Evolutionary conservation across 1,140 invertebrate genomes (phyloP).

Genomic region (Radopholus similis): DNA sequence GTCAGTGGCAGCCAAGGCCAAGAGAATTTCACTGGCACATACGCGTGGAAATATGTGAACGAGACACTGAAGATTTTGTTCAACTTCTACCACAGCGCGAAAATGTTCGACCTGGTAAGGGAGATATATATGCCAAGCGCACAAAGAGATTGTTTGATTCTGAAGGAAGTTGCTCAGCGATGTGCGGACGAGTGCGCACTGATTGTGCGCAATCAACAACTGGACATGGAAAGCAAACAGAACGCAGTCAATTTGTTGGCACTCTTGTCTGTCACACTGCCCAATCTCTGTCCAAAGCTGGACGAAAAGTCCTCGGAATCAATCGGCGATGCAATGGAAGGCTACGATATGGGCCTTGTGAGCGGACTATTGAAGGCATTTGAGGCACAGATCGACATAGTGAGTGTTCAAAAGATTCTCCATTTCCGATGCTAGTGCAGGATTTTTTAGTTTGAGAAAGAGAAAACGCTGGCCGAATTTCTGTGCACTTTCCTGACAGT

Average conservation of each 20-base stretch:
- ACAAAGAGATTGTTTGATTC: background rate
- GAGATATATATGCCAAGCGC: background rate
- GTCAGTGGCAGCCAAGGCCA: too few species aligned
- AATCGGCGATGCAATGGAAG: slow-evolving; percentile 26
- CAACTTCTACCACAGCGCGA: slow-evolving; percentile 44
- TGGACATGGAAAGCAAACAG: slow-evolving; percentile 39
- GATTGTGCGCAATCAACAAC: slow-evolving; percentile 21
- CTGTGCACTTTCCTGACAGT: slow-evolving; percentile 43
- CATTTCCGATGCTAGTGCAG: too few species aligned
- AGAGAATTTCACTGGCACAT: background rate
- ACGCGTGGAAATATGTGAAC: slow-evolving; percentile 2
- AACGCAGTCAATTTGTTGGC: slow-evolving; percentile 47
- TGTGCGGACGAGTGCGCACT: slow-evolving; percentile 34
- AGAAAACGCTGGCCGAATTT: slow-evolving; percentile 22
- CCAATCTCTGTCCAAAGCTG: slow-evolving; percentile 30
- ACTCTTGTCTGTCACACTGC: slow-evolving; percentile 20
- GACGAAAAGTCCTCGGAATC: background rate
- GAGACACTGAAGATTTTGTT: slow-evolving; percentile 47
- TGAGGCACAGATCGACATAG: slow-evolving; percentile 39
- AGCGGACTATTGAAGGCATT: slow-evolving; percentile 31
- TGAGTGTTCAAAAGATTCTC: slow-evolving; percentile 21
- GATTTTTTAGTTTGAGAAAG: slow-evolving; percentile 13
- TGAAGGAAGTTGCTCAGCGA: slow-evolving; percentile 19
- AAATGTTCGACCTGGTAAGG: slow-evolving; percentile 26
- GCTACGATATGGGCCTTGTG: slow-evolving; percentile 43